Evolutionary conservation across 2,113 vertebrate species (phyloP).

Genomic region (Lethenteron reissneri): DNA sequence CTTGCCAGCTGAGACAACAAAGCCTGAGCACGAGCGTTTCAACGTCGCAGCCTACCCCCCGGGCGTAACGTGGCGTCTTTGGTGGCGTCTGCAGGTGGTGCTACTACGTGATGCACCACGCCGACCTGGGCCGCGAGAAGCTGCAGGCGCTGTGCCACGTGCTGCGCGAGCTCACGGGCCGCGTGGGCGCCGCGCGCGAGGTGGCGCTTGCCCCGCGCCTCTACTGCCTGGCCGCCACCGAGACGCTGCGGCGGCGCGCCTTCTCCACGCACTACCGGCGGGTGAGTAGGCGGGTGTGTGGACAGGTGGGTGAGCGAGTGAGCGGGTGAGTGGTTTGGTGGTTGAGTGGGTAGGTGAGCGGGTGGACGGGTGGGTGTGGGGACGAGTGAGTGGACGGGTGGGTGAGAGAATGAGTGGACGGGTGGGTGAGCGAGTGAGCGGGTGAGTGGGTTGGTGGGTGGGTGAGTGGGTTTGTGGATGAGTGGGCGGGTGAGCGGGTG

Average conservation of each 20-base stretch:
- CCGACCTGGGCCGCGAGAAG: slow-evolving; percentile 90
- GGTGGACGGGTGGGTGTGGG: no score
- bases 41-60: no score
- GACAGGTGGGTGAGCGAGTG: no score
- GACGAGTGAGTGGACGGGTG: no score
- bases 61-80: background rate
- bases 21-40: background rate
- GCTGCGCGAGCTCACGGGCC: slow-evolving; percentile 63
- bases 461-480: no score
- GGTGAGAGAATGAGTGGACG: no score
- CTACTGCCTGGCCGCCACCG: slow-evolving; percentile 94
- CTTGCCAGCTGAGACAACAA: background rate
- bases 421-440: no score
- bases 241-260: slow-evolving; percentile 86
- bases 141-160: slow-evolving; percentile 74
- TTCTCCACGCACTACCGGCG: slow-evolving; percentile 96
- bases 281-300: slow-evolving; percentile 21
- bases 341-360: no score
- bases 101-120: slow-evolving; percentile 98
- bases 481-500: no score
- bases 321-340: no score
- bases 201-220: slow-evolving; percentile 90
- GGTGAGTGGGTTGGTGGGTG: no score
- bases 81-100: slow-evolving; percentile 47
- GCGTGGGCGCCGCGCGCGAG: slow-evolving; percentile 75